Evolutionary conservation across 2,113 vertebrate species (phyloP), one percentile per base, ranked within the genome.

Genomic region (Limnothrissa miodon): DNA sequence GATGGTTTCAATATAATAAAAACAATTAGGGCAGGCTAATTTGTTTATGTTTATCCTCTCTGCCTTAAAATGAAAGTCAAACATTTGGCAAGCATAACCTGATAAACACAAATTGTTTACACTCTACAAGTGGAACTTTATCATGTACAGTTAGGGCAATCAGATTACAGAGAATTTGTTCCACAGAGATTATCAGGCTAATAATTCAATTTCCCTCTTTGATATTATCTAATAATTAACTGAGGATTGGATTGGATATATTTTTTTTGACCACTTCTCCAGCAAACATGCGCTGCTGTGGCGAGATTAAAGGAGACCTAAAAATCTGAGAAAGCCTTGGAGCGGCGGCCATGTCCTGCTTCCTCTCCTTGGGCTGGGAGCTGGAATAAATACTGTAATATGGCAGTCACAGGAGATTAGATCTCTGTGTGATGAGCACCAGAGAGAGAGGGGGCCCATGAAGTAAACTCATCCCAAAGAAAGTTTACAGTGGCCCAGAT

Each of bases 401-500:
- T 89, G 84, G 83, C 83, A 1, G 39, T 33, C 62, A 85, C 87
- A 45, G 85, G 39, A 89, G 87, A 85, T 87, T 86, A 44, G 62
- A 36, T 86, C 21, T 46, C 85, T 87, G 89, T 91, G 91, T 92
- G 91, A 91, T 92, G 90, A 89, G 91, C 90, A 89, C 87, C 85
- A 81, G 88, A 89, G 46, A 48, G 46, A 42, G 42, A 42, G 42
- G 42, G 42, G 6, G 90, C 88, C 88, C 88, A 85, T 86, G 87
- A 90, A 91, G 85, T 92, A 92, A 92, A 91, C 87, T 53, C 79
- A 44, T 85, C 78, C 85, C 84, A 42, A 10, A 7, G n/a, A 87
- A 91, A 90, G 90, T 90, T 92, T 90, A 90, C 88, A 87, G 19
- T 87, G 88, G 89, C 90, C 90, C 90, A 92, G 85, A 92, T 89